phyloP scores from a whole-genome alignment of 2,888 invertebrate species.

The Cyrtodaria siliqua region DNA sequence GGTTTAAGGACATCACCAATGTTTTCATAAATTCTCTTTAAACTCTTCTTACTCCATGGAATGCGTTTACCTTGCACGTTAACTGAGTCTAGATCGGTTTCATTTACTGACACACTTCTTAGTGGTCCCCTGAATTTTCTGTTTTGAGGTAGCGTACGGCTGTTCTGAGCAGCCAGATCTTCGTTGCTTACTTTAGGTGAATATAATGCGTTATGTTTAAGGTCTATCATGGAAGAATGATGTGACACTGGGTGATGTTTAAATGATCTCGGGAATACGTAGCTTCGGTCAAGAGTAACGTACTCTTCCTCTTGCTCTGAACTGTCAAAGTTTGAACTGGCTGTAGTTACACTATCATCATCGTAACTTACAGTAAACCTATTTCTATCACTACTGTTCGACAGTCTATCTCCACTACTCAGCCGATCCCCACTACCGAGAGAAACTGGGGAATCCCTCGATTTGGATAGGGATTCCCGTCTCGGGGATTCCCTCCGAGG shows the following conservation, averaged over 20 bases:
- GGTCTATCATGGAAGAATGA: slow-evolving; percentile 69
- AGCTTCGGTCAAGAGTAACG: slow-evolving; percentile 72
- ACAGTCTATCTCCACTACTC: slow-evolving; percentile 49
- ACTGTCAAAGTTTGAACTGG: slow-evolving; percentile 64
- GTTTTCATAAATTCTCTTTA: slow-evolving; percentile 70
- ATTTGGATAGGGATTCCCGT: slow-evolving; percentile 22
- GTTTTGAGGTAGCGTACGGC: slow-evolving; percentile 50
- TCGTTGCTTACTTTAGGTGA: slow-evolving; percentile 62
- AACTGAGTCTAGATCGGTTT: slow-evolving; percentile 58
- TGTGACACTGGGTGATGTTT: slow-evolving; percentile 50
- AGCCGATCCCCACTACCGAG: slow-evolving; percentile 48
- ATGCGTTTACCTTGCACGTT: slow-evolving; percentile 46
- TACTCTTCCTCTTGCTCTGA: slow-evolving; percentile 71
- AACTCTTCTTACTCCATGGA: slow-evolving; percentile 63
- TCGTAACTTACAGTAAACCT: slow-evolving; percentile 54
- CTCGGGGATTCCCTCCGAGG: slow-evolving; percentile 38
- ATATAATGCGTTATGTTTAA: slow-evolving; percentile 64
- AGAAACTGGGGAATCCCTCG: slow-evolving; percentile 59
- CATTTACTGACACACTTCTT: slow-evolving; percentile 59
- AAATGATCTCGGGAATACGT: slow-evolving; percentile 54
- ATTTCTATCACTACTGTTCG: slow-evolving; percentile 59
- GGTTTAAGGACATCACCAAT: slow-evolving; percentile 59
- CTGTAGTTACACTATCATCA: slow-evolving; percentile 62
- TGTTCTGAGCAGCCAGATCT: slow-evolving; percentile 31
- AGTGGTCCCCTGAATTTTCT: slow-evolving; percentile 45